Conservation (phyloP, 2,113 vertebrate species). For the Tenebrosternarchus preto region DNA sequence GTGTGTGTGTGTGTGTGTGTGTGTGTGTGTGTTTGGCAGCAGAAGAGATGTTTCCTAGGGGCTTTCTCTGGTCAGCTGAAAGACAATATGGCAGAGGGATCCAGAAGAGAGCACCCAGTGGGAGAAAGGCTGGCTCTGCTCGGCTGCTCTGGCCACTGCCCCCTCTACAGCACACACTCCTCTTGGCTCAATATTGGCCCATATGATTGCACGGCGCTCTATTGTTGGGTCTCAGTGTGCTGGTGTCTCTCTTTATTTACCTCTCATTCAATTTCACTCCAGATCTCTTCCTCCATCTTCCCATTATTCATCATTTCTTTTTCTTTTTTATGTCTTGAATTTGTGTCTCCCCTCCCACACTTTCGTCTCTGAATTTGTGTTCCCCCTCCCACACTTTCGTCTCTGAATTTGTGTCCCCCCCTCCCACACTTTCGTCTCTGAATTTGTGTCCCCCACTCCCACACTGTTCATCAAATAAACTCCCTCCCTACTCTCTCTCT, state of each 20-base stretch:
- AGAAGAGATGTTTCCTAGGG: conserved; percentile 46
- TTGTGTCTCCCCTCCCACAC: conserved; percentile 2
- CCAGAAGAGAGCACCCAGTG: background rate
- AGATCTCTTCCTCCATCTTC: conserved; percentile 21
- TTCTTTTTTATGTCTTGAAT: conserved; percentile 4
- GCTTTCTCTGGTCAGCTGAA: conserved; percentile 18
- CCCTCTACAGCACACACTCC: conserved; percentile 1
- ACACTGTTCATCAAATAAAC: conserved; percentile 9
- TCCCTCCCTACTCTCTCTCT: background rate
- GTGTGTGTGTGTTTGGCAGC: background rate
- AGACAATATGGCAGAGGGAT: conserved; percentile 16
- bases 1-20: background rate
- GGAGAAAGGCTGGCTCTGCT: background rate
- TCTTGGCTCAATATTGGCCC: conserved; percentile 17
- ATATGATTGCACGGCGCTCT: conserved; percentile 32
- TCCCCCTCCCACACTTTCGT: background rate
- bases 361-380: no score
- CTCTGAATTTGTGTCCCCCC: conserved; percentile 18
- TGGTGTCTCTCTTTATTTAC: conserved; percentile 18
- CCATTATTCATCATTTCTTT: conserved; percentile 36
- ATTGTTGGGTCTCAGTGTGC: background rate
- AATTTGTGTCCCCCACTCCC: conserved; percentile 16
- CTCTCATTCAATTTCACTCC: conserved; percentile 8
- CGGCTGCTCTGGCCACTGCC: background rate
- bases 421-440: conserved; percentile 2